These are phyloP conservation scores for Peromyscus melanophrys DNA, from an alignment of 2,797 vertebrate species.

Conservation along the genomic window DNA sequence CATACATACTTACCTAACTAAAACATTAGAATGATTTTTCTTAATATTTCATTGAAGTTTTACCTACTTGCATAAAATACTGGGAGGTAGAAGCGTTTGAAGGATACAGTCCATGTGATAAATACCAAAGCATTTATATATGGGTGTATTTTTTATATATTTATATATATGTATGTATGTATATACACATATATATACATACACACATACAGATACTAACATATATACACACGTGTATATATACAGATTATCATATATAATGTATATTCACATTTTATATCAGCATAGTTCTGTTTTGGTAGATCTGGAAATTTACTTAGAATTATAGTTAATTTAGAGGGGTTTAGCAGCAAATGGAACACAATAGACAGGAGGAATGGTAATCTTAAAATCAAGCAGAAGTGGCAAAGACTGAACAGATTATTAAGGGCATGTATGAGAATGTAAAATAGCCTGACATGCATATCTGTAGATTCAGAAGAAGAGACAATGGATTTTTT, in stretches of 20 bases:
- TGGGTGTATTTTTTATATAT: background rate
- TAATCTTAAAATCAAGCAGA: conserved; percentile 51
- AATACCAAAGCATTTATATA: background rate
- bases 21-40: background rate
- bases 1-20: background rate
- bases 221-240: background rate
- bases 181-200: background rate
- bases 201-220: background rate
- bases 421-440: background rate
- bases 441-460: conserved; percentile 39
- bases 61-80: conserved; percentile 60
- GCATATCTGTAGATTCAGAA: background rate
- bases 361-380: conserved; percentile 10
- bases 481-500: background rate
- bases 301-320: conserved; percentile 38
- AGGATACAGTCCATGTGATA: background rate
- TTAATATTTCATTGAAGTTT: conserved; percentile 40
- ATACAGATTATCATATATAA: background rate
- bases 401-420: conserved; percentile 1
- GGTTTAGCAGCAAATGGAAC: background rate
- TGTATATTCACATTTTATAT: background rate
- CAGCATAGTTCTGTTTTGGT: background rate
- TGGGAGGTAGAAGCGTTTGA: conserved; percentile 26
- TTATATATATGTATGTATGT: background rate
- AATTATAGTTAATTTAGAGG: conserved; percentile 46